Conservation (phyloP, 2,113 vertebrate species). For the Oncorhynchus tshawytscha region DNA sequence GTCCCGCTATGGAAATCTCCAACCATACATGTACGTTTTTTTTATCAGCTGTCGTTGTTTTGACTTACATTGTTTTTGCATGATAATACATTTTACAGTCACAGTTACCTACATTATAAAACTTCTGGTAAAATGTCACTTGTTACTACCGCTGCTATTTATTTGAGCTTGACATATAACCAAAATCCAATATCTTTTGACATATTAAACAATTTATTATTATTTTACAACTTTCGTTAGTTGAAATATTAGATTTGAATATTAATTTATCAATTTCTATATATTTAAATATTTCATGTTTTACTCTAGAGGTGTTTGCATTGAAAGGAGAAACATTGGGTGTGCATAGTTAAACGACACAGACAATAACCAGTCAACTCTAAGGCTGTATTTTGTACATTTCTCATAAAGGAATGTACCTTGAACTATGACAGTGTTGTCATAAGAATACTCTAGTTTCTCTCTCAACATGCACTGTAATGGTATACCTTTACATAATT, state of each 20-base stretch:
- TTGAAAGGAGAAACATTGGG: conserved; percentile 5
- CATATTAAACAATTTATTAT: no score
- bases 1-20: conserved; percentile 67
- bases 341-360: conserved; percentile 7
- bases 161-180: no score
- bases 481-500: neutral
- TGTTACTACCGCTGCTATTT: neutral
- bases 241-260: no score
- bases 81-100: neutral
- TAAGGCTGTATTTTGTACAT: neutral
- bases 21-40: conserved; percentile 84
- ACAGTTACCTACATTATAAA: neutral
- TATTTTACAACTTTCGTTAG: no score
- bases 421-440: neutral
- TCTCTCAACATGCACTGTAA: neutral
- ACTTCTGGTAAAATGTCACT: neutral
- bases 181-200: no score
- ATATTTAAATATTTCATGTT: neutral
- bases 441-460: neutral
- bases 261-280: neutral
- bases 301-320: no score
- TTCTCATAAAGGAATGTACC: conserved; percentile 3
- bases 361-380: neutral
- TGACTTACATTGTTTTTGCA: neutral
- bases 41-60: neutral